phyloP scores from a whole-genome alignment of 37 sponge, comb jelly and placozoan species.

The Corticium candelabrum region DNA sequence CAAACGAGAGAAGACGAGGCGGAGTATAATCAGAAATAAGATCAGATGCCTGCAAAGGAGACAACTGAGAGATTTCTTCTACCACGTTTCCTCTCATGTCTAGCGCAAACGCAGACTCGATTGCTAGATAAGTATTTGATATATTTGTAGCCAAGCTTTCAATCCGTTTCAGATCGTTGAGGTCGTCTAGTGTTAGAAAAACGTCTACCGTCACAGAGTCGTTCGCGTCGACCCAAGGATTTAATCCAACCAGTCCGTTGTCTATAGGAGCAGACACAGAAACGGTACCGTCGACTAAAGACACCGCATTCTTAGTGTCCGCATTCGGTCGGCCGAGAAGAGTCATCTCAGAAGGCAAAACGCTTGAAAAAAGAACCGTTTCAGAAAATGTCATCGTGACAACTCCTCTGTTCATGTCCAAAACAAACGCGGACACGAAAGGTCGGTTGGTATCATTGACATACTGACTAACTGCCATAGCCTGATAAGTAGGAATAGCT shows the following conservation, averaged over 20 bases:
- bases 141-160: slow-evolving; percentile 9
- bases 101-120: not conserved
- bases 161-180: slow-evolving; percentile 53
- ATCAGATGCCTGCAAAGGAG: slow-evolving; percentile 19
- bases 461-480: slow-evolving; percentile 25
- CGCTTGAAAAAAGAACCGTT: slow-evolving; percentile 45
- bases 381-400: slow-evolving; percentile 76
- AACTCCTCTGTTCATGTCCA: slow-evolving; percentile 58
- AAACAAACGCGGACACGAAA: slow-evolving; percentile 26
- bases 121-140: slow-evolving; percentile 8
- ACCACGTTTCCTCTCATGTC: slow-evolving; percentile 57
- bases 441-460: slow-evolving; percentile 38
- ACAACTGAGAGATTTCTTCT: slow-evolving; percentile 7
- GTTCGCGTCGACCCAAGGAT: not conserved
- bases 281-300: not conserved
- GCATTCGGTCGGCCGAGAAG: slow-evolving; percentile 29
- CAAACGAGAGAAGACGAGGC: slow-evolving; percentile 46
- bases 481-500: slow-evolving; percentile 66
- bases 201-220: slow-evolving; percentile 22
- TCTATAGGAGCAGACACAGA: not conserved
- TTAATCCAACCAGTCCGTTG: no score
- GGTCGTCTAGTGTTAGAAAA: slow-evolving; percentile 31
- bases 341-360: slow-evolving; percentile 36
- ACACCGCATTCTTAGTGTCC: not conserved
- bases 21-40: slow-evolving; percentile 46